Conservation (phyloP, 2,797 vertebrate species). For the Petrocephalus sullivani region DNA sequence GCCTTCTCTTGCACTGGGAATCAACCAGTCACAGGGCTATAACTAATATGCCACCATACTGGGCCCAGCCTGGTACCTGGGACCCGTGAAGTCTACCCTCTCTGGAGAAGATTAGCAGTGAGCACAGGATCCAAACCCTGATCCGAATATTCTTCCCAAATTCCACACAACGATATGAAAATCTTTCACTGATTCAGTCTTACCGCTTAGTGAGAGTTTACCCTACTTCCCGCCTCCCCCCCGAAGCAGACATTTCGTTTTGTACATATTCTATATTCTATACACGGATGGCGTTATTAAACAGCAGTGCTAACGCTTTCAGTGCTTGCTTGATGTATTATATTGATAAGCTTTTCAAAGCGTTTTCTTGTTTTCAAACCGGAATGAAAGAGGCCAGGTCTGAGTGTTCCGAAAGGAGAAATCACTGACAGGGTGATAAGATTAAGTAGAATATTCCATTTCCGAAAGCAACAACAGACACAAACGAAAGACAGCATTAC, state of each 20-base stretch:
- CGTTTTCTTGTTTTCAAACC: neutral
- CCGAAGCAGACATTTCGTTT: neutral
- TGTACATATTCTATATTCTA: neutral
- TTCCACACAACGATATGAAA: neutral
- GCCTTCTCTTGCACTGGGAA: neutral
- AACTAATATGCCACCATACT: neutral
- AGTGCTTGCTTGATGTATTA: neutral
- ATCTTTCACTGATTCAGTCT: neutral
- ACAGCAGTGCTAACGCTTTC: neutral
- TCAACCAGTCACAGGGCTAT: neutral
- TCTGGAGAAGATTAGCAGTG: neutral
- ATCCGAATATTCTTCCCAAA: neutral
- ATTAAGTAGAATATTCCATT: neutral
- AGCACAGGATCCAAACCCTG: neutral
- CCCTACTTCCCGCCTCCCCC: neutral
- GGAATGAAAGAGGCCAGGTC: neutral
- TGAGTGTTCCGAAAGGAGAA: neutral
- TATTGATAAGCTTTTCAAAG: neutral
- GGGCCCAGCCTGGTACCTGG: neutral
- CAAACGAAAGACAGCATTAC: neutral
- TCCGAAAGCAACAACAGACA: neutral
- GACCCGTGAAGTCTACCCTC: neutral
- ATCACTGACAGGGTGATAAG: neutral
- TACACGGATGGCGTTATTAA: neutral
- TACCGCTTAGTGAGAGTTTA: neutral